Base-by-base conservation (phyloP, 2,797 vertebrate genomes). In the Chelidonichthys spinosus region DNA sequence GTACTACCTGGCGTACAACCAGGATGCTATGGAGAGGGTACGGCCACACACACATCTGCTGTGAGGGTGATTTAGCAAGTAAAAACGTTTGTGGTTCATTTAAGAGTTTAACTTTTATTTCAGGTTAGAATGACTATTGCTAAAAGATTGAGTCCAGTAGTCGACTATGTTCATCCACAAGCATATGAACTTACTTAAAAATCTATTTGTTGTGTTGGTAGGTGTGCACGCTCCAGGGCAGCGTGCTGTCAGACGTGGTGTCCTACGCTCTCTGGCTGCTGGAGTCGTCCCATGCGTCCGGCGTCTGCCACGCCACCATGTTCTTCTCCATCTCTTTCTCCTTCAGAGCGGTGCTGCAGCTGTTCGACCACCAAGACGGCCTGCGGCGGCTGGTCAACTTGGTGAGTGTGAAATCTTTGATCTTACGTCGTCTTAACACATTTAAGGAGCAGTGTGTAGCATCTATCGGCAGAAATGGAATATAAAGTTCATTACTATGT, bases 241-340 rank as follows among this genome's bases (percentile, higher is more conserved):
- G 94, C 0, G 96, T 98, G 65, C 94, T 99, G 15, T 94, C 96
- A 0, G 96, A 97, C 72, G 95, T 96, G 53, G 98, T 99, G 66
- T 95, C 94, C 78, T 99, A 98, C 63, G 97, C 97, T 0, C 92
- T 99, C 43, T 99, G 98, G 98, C 91, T 99, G 66, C 91, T 99
- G 95, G 98, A 99, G 84, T 99, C 97, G 74, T 98, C 98, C 14
- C 98, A 99, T 0, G 95, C 97, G 4, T 98, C 98, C 0, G 98
- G 97, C 53, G 96, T 97, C 89, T 98, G 97, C 91, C 97, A 99
- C 40, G 97, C 98, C 87, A 99, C 97, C 89, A 98, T 99, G 97
- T 99, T 99, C 88, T 99, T 99, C 92, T 98, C 97, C 84, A 97
- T 98, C 82, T 97, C 96, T 55, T 99, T 99, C 92, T 97, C 96